phyloP scores from a whole-genome alignment of 2,888 invertebrate species.

The Agriopis leucophaearia region DNA sequence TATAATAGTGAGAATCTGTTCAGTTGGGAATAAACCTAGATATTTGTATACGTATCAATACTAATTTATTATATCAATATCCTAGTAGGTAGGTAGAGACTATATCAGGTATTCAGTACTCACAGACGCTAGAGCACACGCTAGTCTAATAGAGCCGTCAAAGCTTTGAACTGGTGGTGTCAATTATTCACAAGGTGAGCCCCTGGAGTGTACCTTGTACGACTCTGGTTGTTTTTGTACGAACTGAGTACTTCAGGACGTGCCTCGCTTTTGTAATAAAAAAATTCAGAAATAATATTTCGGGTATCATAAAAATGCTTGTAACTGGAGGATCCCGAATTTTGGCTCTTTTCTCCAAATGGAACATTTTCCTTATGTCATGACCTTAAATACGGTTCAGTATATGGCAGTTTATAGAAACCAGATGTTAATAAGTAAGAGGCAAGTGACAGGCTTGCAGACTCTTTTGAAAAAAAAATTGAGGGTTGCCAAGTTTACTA shows the following conservation, averaged over 20 bases:
- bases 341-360: not conserved
- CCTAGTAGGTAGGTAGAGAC: not conserved
- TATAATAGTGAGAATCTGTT: not conserved
- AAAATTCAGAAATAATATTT: slow-evolving; percentile 7
- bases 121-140: slow-evolving; percentile 21
- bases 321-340: not conserved
- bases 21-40: not conserved
- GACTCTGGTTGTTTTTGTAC: slow-evolving; percentile 35
- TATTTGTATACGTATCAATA: not conserved
- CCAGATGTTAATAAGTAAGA: too few species aligned
- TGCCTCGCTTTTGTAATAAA: slow-evolving; percentile 17
- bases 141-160: slow-evolving; percentile 49
- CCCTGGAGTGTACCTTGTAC: slow-evolving; percentile 38
- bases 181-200: slow-evolving; percentile 55
- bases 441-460: too few species aligned
- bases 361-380: not conserved
- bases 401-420: too few species aligned
- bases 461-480: too few species aligned
- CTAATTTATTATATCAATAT: slow-evolving; percentile 2
- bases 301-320: slow-evolving; percentile 2
- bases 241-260: slow-evolving; percentile 14
- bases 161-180: slow-evolving; percentile 55
- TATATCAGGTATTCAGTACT: slow-evolving; percentile 15
- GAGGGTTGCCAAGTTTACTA: too few species aligned
- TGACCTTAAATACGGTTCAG: too few species aligned